These are phyloP conservation scores for Myripristis murdjan DNA, from an alignment of 2,797 vertebrate species.

Conservation along the genomic window DNA sequence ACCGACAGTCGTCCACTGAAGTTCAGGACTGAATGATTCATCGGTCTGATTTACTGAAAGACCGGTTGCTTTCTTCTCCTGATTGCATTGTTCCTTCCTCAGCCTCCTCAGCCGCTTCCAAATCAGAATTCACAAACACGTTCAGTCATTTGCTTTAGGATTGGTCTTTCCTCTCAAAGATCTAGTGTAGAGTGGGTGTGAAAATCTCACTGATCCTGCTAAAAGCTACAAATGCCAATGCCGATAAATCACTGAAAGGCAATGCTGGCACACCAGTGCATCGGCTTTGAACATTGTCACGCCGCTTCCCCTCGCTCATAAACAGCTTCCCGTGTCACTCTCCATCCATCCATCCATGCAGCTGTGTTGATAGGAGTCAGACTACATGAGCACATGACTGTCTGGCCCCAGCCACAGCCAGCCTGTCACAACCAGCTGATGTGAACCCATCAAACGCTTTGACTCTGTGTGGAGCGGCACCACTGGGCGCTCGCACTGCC, in stretches of 20 bases:
- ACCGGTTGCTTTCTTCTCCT: too few relatives aligned
- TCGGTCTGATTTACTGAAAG: background rate
- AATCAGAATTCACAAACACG: too few relatives aligned
- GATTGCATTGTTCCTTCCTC: too few relatives aligned
- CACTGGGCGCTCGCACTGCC: constrained; percentile 44
- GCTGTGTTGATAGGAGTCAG: constrained; percentile 54
- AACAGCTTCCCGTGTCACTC: constrained; percentile 15
- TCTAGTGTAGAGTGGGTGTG: too few relatives aligned
- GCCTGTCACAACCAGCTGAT: constrained; percentile 67
- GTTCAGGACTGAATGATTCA: background rate
- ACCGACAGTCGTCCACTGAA: background rate
- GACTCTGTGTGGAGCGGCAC: constrained; percentile 49
- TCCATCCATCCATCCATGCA: constrained; percentile 52
- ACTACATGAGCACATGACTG: constrained; percentile 58
- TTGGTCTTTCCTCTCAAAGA: too few relatives aligned
- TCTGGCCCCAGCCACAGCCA: constrained; percentile 37
- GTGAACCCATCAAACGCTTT: constrained; percentile 69
- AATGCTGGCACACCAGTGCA: background rate
- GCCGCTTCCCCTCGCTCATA: constrained; percentile 23
- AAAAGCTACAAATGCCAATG: background rate
- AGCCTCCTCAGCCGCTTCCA: too few relatives aligned
- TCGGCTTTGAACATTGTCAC: background rate
- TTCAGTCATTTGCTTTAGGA: too few relatives aligned
- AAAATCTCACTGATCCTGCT: background rate
- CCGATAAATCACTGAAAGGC: background rate